Evolutionary conservation across 2,113 vertebrate species (phyloP), one percentile per base, ranked within the genome.

Genomic region (Brachionichthys hirsutus): DNA sequence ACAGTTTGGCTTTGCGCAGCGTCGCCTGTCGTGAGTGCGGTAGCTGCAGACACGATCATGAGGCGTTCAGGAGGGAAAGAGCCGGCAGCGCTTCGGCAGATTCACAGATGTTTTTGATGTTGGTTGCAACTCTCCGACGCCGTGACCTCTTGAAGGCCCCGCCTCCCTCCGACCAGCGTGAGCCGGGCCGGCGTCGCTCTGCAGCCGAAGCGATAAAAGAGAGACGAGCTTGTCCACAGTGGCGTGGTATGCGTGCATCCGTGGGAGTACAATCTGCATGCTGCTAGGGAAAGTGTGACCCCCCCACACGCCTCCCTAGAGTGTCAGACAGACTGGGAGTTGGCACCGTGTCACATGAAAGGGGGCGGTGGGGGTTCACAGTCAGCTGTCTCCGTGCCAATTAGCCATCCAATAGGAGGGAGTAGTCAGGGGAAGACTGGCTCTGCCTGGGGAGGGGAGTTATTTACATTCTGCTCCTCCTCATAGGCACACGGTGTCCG

Each of bases 401-500:
- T 80, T 81, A 74, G 68, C 67, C 46, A 12, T 75, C 83, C 73
- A 74, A 66, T 71, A 22, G 65, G 73, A 78, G 78, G 67, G 66
- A 65, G 73, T 57, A 56, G 73, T 65, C 62, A 46, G 73, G 58
- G n/a, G 64, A 73, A 79, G 68, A 72, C 63, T 83, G 53, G 52
- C 57, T 71, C 58, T 48, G 63, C 79, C 65, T 57, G 61, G 52
- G 65, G 70, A 64, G 54, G 55, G 3, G 18, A 46, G 78, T 75
- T 88, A 87, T 83, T 84, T 73, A 83, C 77, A 80, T 80, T 82
- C 68, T 78, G 53, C 54, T 89, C 72, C 55, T 72, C 62, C 58
- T 58, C 69, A 12, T 80, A 90, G 88, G 54, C 87, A 88, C 80
- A 68, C 94, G 64, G 89, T 90, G 35, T 87, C 94, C 42, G 92